Base-by-base conservation (phyloP, 1,140 invertebrate genomes). In the Drosophila eugracilis region DNA sequence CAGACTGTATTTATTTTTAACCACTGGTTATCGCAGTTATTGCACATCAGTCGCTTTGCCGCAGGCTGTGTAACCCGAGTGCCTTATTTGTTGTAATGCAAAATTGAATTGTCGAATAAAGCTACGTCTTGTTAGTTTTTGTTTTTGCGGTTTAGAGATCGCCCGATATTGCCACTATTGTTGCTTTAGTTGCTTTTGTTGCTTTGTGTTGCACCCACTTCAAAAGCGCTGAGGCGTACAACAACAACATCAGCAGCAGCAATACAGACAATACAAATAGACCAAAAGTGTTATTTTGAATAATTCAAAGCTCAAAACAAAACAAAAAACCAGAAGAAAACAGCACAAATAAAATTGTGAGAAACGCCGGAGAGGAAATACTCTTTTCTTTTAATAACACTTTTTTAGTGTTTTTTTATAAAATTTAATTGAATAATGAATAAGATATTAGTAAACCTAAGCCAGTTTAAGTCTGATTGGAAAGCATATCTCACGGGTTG, bases 231-330 rank as follows among this genome's bases (percentile, higher is more conserved):
- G 80, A 76, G 66, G 75, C 79, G 70, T 83, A 62, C 77, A 59
- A 53, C 53, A 75, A 53, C 53, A 67, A 59, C 53, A 75, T 47
- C 53, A 67, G 28, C 75, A 58, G 53, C 24, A 57, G 39, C 37
- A 53, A 57, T 34, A 55, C 37, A 26, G 49, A 32, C 58, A 62
- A 72, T n/a, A 32, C 30, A 32, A 32, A 54, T 85, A 86, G 62
- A 85, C 83, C 63, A 74, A 86, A 85, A 86, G 80, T 86, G 73
- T 86, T 86, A 86, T 86, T 81, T 86, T 85, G 81, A 85, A 85
- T 85, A 86, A 85, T 85, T 86, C 81, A 81, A 85, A 86, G 58
- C 62, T 65, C 66, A 72, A 80, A 86, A 84, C 58, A 78, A 78
- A 83, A 78, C 34, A 72, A 72, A 65, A 42, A 53, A 24, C 21